Evolutionary conservation across 2,797 vertebrate species (phyloP).

Genomic region (Manis crassicaudata): DNA sequence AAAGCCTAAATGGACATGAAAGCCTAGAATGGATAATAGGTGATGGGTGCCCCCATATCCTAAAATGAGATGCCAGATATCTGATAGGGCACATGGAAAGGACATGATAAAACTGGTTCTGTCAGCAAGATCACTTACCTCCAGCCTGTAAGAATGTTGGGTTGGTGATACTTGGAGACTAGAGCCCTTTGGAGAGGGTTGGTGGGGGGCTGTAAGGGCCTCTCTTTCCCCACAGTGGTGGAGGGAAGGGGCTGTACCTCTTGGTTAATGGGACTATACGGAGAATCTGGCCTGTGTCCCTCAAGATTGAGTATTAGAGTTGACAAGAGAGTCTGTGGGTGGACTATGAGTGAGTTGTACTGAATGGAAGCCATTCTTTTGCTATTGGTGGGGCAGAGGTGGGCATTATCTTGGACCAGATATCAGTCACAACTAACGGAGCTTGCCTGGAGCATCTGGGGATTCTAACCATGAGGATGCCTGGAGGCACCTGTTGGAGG

Average conservation of each 20-base stretch:
- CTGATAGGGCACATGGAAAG: neutral
- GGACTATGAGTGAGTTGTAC: neutral
- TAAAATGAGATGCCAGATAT: neutral
- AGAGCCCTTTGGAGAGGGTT: neutral
- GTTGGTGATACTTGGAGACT: neutral
- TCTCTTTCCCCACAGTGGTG: neutral
- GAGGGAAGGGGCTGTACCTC: neutral
- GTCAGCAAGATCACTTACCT: neutral
- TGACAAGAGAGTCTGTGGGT: neutral
- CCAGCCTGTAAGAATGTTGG: neutral
- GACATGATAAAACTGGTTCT: neutral
- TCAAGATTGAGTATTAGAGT: neutral
- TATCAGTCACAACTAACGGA: neutral
- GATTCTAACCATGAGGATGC: neutral
- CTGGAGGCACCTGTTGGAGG: neutral
- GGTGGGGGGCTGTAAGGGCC: neutral
- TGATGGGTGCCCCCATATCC: neutral
- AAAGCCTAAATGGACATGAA: neutral
- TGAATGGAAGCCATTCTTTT: neutral
- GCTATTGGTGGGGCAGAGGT: neutral
- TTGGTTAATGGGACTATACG: neutral
- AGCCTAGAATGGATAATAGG: neutral
- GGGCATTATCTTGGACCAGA: neutral
- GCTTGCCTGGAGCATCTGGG: neutral
- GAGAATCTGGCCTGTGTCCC: neutral